A percentile compares a stretch with the other conserved stretches of the same genome.
phyloP scores from a whole-genome alignment of 2,797 vertebrate genomes.

The Sebastiscus tertius region DNA sequence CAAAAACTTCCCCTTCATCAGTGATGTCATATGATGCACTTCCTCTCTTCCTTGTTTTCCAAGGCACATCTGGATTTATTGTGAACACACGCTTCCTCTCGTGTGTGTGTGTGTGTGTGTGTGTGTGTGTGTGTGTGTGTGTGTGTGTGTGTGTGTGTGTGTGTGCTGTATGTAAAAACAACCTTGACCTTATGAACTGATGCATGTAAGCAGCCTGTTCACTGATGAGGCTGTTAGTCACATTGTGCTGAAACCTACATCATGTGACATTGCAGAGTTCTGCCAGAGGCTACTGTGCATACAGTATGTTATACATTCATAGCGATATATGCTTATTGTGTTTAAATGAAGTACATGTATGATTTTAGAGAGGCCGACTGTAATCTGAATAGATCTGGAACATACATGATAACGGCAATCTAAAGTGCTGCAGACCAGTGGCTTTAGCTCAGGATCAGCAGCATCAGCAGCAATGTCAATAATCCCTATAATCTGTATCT shows the following conservation, averaged over 20 bases:
- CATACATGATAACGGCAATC: neutral
- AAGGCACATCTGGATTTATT: conserved; percentile 62
- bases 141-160: neutral
- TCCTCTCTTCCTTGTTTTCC: conserved; percentile 64
- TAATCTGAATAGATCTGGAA: conserved; percentile 6
- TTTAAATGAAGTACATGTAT: neutral
- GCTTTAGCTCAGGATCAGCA: conserved; percentile 6
- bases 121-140: neutral
- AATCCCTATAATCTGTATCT: conserved; percentile 43
- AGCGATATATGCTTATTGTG: neutral
- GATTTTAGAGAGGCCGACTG: neutral
- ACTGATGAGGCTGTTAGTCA: neutral
- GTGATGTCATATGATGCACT: conserved; percentile 50
- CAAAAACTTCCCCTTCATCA: conserved; percentile 59
- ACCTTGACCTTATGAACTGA: conserved; percentile 2
- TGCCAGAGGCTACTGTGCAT: neutral
- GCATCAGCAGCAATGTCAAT: conserved; percentile 31
- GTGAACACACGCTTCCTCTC: conserved; percentile 63
- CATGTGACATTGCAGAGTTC: neutral
- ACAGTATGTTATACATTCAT: neutral
- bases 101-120: neutral
- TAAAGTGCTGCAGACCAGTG: neutral
- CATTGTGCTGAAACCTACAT: neutral
- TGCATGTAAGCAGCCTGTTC: neutral
- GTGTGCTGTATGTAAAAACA: conserved; percentile 10